These are phyloP conservation scores for Myotis daubentonii DNA, from an alignment of 2,797 vertebrate genomes.

Conservation along the genomic window DNA sequence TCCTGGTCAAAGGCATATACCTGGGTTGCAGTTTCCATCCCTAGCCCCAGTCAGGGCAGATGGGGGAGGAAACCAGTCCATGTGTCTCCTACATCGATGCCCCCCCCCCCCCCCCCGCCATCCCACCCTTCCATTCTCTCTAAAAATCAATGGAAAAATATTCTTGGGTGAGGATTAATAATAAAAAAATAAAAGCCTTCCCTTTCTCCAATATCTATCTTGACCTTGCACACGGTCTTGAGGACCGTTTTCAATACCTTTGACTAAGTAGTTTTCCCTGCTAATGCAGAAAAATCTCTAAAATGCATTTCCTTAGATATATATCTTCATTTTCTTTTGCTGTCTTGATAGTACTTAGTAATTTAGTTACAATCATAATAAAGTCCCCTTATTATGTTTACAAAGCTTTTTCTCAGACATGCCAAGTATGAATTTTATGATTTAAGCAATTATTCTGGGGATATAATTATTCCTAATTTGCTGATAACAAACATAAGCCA, in stretches of 20 bases:
- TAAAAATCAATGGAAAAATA: no score
- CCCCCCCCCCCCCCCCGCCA: no score
- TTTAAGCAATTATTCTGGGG: background rate
- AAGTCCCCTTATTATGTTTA: slow-evolving; percentile 5
- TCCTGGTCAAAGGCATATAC: no score
- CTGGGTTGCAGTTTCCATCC: no score
- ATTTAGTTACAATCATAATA: background rate
- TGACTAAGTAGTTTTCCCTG: background rate
- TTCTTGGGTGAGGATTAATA: no score
- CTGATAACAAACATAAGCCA: background rate
- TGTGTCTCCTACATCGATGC: no score
- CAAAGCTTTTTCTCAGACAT: background rate
- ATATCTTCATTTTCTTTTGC: background rate
- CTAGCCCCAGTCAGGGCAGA: no score
- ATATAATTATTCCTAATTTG: background rate
- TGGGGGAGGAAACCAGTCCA: no score
- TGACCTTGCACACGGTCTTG: background rate
- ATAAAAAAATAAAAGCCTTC: background rate
- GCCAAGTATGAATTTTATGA: background rate
- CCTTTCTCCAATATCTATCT: background rate
- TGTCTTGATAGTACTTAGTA: background rate
- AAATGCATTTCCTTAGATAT: background rate
- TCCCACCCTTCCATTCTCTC: no score
- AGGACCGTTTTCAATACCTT: background rate
- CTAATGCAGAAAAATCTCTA: background rate